Evolutionary conservation across 2,113 vertebrate species (phyloP).

Genomic region (Chaetops frenatus): DNA sequence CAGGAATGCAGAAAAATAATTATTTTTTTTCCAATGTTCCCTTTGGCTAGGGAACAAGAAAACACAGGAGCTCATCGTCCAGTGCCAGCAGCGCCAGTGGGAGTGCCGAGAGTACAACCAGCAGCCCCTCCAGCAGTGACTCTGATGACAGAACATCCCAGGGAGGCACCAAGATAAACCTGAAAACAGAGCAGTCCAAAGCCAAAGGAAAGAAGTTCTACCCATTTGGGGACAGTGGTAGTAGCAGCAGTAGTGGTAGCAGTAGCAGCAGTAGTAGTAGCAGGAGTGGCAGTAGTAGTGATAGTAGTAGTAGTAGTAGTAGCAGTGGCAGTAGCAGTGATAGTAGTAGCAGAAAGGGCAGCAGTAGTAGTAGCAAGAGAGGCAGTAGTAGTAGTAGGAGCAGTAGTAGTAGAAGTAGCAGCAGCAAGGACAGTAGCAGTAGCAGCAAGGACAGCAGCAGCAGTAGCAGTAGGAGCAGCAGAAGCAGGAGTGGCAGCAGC

Average conservation of each 20-base stretch:
- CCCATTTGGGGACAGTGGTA: neutral
- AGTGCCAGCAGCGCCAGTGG: conserved; percentile 22
- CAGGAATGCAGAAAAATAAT: neutral
- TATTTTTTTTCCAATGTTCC: neutral
- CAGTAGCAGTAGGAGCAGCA: rapidly evolving
- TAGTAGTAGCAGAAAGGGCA: rapidly evolving
- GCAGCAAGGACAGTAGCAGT: rapidly evolving
- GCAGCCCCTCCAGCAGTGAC: conserved; percentile 18
- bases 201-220: conserved; percentile 25
- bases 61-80: neutral
- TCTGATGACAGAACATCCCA: neutral
- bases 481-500: rapidly evolving
- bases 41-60: neutral
- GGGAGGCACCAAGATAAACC: neutral
- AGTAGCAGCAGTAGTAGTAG: rapidly evolving
- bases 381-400: rapidly evolving
- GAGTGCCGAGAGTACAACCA: neutral
- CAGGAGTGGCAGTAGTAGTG: rapidly evolving
- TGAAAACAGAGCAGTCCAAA: neutral
- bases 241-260: rapidly evolving
- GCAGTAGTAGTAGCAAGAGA: rapidly evolving
- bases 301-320: rapidly evolving
- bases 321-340: rapidly evolving
- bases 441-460: rapidly evolving
- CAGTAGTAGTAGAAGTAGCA: rapidly evolving